These are phyloP conservation scores for Encarsia formosa DNA, from an alignment of 2,888 invertebrate species.

Conservation along the genomic window DNA sequence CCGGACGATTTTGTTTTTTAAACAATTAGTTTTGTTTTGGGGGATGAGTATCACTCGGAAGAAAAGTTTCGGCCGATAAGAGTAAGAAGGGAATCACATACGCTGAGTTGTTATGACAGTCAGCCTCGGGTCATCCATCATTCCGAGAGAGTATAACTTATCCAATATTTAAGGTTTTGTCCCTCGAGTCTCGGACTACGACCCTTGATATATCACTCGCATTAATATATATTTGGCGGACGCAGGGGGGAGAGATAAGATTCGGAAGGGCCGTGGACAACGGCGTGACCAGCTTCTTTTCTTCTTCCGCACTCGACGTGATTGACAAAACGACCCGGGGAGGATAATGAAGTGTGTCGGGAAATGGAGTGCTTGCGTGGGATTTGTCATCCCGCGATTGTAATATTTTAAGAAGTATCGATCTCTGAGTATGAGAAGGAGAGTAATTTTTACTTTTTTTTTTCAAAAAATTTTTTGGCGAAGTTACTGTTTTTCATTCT, in stretches of 20 bases:
- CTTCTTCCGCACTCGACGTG: neutral
- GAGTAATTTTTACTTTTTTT: too few species aligned
- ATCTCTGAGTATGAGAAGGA: too few species aligned
- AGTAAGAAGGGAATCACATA: neutral
- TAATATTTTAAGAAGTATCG: too few species aligned
- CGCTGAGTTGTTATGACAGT: slow-evolving; percentile 51
- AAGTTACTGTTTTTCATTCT: too few species aligned
- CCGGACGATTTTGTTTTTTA: too few species aligned
- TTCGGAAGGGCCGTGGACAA: slow-evolving; percentile 3
- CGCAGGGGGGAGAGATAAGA: slow-evolving; percentile 38
- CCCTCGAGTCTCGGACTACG: too few species aligned
- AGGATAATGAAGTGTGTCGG: slow-evolving; percentile 16
- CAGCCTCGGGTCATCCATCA: slow-evolving; percentile 49
- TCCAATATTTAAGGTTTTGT: slow-evolving; percentile 53
- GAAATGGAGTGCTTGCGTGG: too few species aligned
- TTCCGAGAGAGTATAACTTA: slow-evolving; percentile 40
- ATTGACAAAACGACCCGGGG: slow-evolving; percentile 21
- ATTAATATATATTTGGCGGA: slow-evolving; percentile 53
- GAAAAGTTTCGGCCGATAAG: too few species aligned
- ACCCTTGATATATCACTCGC: slow-evolving; percentile 50
- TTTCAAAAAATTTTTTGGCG: too few species aligned
- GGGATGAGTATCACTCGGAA: too few species aligned
- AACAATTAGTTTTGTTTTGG: too few species aligned
- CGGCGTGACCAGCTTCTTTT: slow-evolving; percentile 11
- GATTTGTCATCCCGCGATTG: too few species aligned